Percentiles rank a stretch among this genome's conserved stretches.
Evolutionary conservation across 64 coral and sea anemone genomes (phyloP).

Genomic region (Anthopleura sola): DNA sequence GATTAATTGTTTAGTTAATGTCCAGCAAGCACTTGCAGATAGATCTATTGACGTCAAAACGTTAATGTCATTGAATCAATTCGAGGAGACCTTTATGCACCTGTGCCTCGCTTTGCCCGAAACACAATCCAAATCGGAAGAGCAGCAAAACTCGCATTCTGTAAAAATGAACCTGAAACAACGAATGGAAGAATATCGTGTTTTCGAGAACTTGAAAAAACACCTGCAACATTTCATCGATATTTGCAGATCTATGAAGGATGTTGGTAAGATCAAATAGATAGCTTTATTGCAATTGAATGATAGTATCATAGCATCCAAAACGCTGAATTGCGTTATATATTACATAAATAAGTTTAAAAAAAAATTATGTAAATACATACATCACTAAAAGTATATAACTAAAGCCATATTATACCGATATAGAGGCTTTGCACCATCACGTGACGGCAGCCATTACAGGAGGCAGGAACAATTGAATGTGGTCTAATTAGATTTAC

Average conservation of each 20-base stretch:
- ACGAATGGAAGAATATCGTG: not conserved
- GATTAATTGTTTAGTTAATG: not conserved
- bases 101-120: not conserved
- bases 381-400: too few relatives aligned
- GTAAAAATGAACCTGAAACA: not conserved
- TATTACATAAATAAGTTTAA: too few relatives aligned
- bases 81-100: not conserved
- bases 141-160: not conserved
- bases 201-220: not conserved
- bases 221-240: not conserved
- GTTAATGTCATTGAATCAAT: not conserved
- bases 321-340: too few relatives aligned
- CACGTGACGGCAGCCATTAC: too few relatives aligned
- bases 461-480: too few relatives aligned
- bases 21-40: conserved; percentile 1
- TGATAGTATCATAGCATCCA: too few relatives aligned
- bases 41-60: conserved; percentile 10
- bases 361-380: too few relatives aligned
- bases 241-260: not conserved
- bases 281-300: too few relatives aligned
- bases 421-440: too few relatives aligned
- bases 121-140: not conserved
- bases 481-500: too few relatives aligned
- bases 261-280: not conserved
- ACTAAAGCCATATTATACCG: too few relatives aligned